Conservation (phyloP, 2,113 vertebrate genomes). For the Dipodomys merriami region DNA sequence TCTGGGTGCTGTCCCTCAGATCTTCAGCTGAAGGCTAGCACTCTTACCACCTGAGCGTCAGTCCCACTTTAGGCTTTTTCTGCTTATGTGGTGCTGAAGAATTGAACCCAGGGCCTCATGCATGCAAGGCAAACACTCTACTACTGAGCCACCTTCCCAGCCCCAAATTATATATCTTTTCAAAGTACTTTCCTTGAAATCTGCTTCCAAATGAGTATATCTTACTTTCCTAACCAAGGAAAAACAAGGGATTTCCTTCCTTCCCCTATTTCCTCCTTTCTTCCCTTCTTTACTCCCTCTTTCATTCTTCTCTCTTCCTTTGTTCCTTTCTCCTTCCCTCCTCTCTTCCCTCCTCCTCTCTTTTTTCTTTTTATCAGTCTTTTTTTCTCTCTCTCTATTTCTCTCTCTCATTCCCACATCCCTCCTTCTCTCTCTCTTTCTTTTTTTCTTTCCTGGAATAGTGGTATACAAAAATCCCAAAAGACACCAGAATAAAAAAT, state of each 20-base stretch:
- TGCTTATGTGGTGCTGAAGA: no score
- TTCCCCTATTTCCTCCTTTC: neutral
- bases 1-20: no score
- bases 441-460: neutral
- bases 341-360: neutral
- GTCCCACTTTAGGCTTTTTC: no score
- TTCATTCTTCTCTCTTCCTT: neutral
- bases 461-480: neutral
- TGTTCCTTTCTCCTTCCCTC: no score
- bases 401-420: no score
- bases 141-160: no score
- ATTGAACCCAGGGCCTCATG: no score
- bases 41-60: no score
- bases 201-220: neutral
- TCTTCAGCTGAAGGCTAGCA: no score
- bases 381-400: neutral
- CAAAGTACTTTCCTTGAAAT: constrained; percentile 34
- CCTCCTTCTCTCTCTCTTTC: neutral
- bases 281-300: neutral
- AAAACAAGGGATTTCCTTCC: neutral
- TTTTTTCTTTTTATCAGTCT: neutral
- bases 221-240: neutral
- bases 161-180: neutral
- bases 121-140: no score
- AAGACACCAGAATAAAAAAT: neutral